Conservation (phyloP, 2,888 invertebrate genomes). For the Choristoneura rosaceana region DNA sequence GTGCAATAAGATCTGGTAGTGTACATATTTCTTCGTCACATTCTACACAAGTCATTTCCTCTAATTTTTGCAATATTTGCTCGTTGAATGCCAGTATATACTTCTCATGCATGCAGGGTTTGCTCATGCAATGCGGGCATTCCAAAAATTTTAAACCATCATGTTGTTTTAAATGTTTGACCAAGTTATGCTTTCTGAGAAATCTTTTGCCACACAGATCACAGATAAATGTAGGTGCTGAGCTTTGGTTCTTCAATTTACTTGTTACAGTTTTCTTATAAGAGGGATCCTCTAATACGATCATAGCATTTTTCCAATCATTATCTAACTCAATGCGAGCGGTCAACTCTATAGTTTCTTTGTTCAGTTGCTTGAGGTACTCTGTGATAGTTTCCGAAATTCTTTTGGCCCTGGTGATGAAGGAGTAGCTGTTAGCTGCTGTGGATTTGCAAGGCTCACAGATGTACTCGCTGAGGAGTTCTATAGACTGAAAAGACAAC, state of each 20-base stretch:
- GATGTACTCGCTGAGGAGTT: slow-evolving; percentile 23
- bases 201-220: slow-evolving; percentile 24
- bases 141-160: neutral
- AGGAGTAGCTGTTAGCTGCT: slow-evolving; percentile 12
- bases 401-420: slow-evolving; percentile 19
- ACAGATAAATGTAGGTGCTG: neutral
- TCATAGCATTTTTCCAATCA: slow-evolving; percentile 22
- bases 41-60: slow-evolving; percentile 16
- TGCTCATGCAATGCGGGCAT: slow-evolving; percentile 15
- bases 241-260: neutral
- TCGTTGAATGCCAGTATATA: slow-evolving; percentile 9
- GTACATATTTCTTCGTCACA: slow-evolving; percentile 9
- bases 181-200: neutral
- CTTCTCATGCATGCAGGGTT: slow-evolving; percentile 29
- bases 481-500: slow-evolving; percentile 17
- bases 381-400: neutral
- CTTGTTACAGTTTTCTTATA: neutral
- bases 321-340: neutral
- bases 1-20: slow-evolving; percentile 11
- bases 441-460: slow-evolving; percentile 21
- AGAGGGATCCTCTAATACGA: slow-evolving; percentile 13
- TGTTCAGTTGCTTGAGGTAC: slow-evolving; percentile 21
- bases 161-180: slow-evolving; percentile 26
- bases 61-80: neutral
- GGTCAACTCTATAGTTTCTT: neutral